Base-by-base conservation (phyloP, 2,113 vertebrate genomes). In the Crotalus tigris region DNA sequence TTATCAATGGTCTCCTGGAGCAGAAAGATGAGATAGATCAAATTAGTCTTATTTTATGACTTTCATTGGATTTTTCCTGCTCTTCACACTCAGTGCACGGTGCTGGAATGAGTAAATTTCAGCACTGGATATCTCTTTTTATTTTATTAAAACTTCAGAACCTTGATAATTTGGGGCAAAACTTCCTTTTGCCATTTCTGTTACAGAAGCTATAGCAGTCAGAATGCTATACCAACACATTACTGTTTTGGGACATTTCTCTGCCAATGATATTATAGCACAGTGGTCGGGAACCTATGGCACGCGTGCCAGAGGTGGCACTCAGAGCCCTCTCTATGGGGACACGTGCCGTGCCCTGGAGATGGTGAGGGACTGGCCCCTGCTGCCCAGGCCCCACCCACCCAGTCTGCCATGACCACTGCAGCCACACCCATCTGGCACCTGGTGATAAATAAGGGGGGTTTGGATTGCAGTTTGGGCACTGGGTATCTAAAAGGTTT, bases 1-100 rank as follows among this genome's bases (percentile, higher is more conserved):
- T 53, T 90, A 26, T 97, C 94, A 75, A 98, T 97, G 0, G 92
- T 96, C 5, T 94, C 97, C 99, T 99, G 93, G 87, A 75, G 91
- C 3, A 96, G 90, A 93, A 69, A 94, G 19, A 97, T 93, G 8
- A 93, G 29, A 51, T 21, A 87, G 89, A 90, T 55, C 44, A 55
- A 24, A 64, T 54, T 10, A 29, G 4, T 44, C 19, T 17, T 64
- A 26, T 10, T 29, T 46, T 5, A 33, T 59, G 8, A 59, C 39
- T 85, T 23, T 8, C 51, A 23, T 17, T 12, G 2, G 15, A 61
- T 39, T 51, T 55, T 58, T 39, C 44, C 29, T 33, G 29, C 26
- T 39, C 11, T 59, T 5, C 54, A 26, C 19, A 44, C 53, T 39
- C 55, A 89, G 10, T 11, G 33, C 88, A 59, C 24, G 39, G 11